These are phyloP conservation scores for Proales similis DNA, from an alignment of 1,140 invertebrate genomes.

Conservation along the genomic window DNA sequence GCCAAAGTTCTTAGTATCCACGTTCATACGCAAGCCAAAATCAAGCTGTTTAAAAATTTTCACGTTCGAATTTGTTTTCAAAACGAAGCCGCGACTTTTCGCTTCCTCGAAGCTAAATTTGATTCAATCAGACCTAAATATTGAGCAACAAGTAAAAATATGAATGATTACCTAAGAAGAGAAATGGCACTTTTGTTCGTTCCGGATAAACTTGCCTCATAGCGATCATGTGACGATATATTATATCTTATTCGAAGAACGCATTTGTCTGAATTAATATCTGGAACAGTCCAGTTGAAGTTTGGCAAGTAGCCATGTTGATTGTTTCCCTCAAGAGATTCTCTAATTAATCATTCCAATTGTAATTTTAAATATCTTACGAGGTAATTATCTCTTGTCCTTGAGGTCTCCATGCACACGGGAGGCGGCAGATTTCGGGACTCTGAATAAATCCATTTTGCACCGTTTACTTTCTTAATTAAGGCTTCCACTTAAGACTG, in stretches of 20 bases:
- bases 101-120: slow-evolving; percentile 39
- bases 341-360: not conserved
- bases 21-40: slow-evolving; percentile 44
- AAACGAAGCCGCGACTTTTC: slow-evolving; percentile 44
- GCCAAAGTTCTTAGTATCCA: slow-evolving; percentile 51
- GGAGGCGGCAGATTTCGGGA: slow-evolving; percentile 45
- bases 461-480: slow-evolving; percentile 41
- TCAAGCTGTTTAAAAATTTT: slow-evolving; percentile 45
- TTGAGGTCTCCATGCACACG: slow-evolving; percentile 48
- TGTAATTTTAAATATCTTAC: slow-evolving; percentile 36
- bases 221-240: slow-evolving; percentile 50
- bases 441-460: slow-evolving; percentile 45
- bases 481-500: slow-evolving; percentile 38
- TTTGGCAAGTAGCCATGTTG: slow-evolving; percentile 44
- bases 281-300: slow-evolving; percentile 51
- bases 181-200: slow-evolving; percentile 43
- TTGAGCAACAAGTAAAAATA: not conserved
- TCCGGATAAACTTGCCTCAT: slow-evolving; percentile 41
- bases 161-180: slow-evolving; percentile 18
- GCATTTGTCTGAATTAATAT: slow-evolving; percentile 46
- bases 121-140: not conserved
- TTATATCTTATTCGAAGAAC: slow-evolving; percentile 52
- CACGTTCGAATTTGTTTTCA: slow-evolving; percentile 48
- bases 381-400: slow-evolving; percentile 50
- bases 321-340: slow-evolving; percentile 42